Percentiles rank a stretch among this genome's conserved stretches.
These are phyloP conservation scores for Percina caprodes DNA, from an alignment of 2,113 vertebrate species.

Conservation along the genomic window DNA sequence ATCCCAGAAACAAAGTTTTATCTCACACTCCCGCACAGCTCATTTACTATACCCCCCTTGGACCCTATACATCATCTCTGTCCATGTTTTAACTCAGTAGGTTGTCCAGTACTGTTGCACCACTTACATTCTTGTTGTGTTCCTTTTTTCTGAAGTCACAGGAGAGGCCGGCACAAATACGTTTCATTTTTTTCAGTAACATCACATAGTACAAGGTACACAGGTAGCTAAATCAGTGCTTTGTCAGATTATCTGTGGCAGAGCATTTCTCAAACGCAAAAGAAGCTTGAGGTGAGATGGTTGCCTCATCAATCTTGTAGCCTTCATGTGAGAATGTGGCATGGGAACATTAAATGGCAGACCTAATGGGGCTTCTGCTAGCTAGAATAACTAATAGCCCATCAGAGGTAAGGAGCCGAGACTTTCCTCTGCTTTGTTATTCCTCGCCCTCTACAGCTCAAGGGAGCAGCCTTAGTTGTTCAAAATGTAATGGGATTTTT, in stretches of 20 bases:
- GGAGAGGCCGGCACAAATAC: slow-evolving; percentile 28
- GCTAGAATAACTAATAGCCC: slow-evolving; percentile 81
- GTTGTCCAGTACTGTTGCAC: slow-evolving; percentile 16
- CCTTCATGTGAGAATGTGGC: slow-evolving; percentile 73
- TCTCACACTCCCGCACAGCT: slow-evolving; percentile 54
- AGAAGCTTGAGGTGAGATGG: slow-evolving; percentile 64
- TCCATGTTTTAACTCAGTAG: slow-evolving; percentile 36
- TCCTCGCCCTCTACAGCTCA: slow-evolving; percentile 68
- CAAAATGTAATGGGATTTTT: slow-evolving; percentile 72
- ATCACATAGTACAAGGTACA: slow-evolving; percentile 52
- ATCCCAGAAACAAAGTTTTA: slow-evolving; percentile 63
- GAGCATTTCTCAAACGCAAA: slow-evolving; percentile 60
- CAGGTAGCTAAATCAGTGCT: slow-evolving; percentile 61
- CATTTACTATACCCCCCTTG: slow-evolving; percentile 52
- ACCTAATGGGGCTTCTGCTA: slow-evolving; percentile 79
- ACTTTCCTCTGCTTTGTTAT: slow-evolving; percentile 74
- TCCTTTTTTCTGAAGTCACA: slow-evolving; percentile 27
- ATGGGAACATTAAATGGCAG: slow-evolving; percentile 74
- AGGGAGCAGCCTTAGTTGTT: slow-evolving; percentile 61
- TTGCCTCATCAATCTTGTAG: slow-evolving; percentile 68
- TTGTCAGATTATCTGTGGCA: slow-evolving; percentile 62
- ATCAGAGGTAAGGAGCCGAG: slow-evolving; percentile 75
- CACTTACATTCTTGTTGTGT: slow-evolving; percentile 22
- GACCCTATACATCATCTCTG: slow-evolving; percentile 46
- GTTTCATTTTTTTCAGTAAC: slow-evolving; percentile 55